Conservation (phyloP, 1,140 invertebrate species). For the Drosophila gunungcola region DNA sequence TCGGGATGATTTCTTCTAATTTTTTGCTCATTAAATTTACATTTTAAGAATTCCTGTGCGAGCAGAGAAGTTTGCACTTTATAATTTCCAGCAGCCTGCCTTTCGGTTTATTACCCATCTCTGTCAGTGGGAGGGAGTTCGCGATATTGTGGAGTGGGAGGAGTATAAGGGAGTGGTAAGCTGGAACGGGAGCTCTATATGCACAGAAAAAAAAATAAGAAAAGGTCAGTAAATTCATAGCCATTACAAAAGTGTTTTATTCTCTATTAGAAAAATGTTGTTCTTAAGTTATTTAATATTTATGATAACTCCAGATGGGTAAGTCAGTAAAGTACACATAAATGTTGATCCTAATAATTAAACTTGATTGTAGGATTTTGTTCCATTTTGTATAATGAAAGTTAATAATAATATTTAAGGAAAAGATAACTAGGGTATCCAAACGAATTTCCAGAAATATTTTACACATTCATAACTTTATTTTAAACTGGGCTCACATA, state of each 20-base stretch:
- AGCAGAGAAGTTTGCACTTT: constrained; percentile 60
- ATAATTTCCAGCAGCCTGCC: constrained; percentile 68
- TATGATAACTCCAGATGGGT: too few species aligned
- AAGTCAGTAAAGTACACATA: too few species aligned
- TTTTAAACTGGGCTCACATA: too few species aligned
- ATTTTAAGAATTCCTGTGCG: constrained; percentile 74
- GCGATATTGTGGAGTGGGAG: background rate
- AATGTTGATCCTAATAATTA: too few species aligned
- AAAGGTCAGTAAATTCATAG: background rate
- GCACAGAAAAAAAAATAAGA: constrained; percentile 10
- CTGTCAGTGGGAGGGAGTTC: constrained; percentile 8
- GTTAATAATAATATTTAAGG: too few species aligned
- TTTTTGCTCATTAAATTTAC: constrained; percentile 84
- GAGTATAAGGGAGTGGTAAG: background rate
- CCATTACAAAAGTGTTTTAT: background rate
- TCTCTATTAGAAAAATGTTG: too few species aligned
- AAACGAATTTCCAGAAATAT: too few species aligned
- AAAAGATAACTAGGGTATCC: too few species aligned
- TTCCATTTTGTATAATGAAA: too few species aligned
- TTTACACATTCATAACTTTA: too few species aligned
- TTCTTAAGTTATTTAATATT: too few species aligned
- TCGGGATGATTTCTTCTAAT: constrained; percentile 68
- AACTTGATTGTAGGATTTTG: too few species aligned
- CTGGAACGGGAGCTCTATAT: background rate
- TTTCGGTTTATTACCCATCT: constrained; percentile 68